Conservation (phyloP, 2,888 invertebrate genomes). For the Ormia ochracea region DNA sequence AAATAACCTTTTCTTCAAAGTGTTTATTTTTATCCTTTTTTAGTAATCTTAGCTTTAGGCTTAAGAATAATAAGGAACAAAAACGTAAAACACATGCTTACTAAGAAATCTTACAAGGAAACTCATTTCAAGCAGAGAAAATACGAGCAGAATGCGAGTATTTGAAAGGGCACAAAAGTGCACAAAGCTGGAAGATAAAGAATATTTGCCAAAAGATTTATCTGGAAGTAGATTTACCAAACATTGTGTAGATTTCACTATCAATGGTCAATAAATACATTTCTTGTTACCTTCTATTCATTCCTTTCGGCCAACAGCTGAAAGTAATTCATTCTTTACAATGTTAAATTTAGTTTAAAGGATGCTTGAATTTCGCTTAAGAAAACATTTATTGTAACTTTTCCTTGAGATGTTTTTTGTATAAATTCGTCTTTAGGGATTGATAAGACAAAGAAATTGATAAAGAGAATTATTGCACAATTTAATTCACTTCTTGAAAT, state of each 20-base stretch:
- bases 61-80: background rate
- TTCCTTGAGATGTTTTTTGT: background rate
- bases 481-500: no score
- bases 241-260: slow-evolving; percentile 15
- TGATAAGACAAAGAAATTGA: no score
- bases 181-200: background rate
- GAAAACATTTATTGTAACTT: background rate
- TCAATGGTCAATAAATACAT: slow-evolving; percentile 29
- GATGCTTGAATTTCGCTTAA: background rate
- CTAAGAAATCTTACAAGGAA: background rate
- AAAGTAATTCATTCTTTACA: background rate
- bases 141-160: no score
- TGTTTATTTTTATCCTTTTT: background rate
- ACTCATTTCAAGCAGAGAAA: background rate
- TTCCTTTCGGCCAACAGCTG: background rate
- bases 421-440: no score
- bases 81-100: background rate
- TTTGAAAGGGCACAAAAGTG: background rate
- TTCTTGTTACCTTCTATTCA: slow-evolving; percentile 26
- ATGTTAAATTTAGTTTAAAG: no score
- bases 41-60: background rate
- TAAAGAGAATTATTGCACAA: no score
- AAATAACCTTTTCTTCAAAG: background rate
- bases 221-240: slow-evolving; percentile 10
- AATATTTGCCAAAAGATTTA: slow-evolving; percentile 14